A percentile compares a stretch with the other conserved stretches of the same genome.
phyloP scores from a whole-genome alignment of 2,888 invertebrate genomes.

The Copidosoma aretas region DNA sequence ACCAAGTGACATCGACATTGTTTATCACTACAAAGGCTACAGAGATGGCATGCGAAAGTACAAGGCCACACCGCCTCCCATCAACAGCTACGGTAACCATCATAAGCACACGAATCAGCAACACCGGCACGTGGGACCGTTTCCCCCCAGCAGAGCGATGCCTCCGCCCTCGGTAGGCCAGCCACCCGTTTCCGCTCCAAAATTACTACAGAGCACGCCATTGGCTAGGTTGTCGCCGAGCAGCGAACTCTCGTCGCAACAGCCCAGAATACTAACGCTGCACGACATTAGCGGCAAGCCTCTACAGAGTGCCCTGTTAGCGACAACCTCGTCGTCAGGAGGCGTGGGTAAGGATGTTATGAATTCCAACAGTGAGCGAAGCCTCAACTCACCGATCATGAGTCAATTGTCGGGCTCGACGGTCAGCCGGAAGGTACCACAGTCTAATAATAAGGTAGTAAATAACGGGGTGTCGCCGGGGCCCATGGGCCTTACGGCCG shows the following conservation, averaged over 20 bases:
- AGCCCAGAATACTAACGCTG: slow-evolving; percentile 88
- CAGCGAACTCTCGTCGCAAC: slow-evolving; percentile 89
- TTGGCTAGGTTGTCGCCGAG: slow-evolving; percentile 89
- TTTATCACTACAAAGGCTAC: slow-evolving; percentile 94
- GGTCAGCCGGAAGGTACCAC: slow-evolving; percentile 77
- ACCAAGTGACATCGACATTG: slow-evolving; percentile 95
- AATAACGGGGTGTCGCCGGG: slow-evolving; percentile 72
- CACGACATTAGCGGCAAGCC: slow-evolving; percentile 95
- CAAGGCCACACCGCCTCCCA: slow-evolving; percentile 84
- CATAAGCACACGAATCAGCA: slow-evolving; percentile 73
- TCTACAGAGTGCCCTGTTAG: slow-evolving; percentile 84
- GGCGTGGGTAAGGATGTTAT: slow-evolving; percentile 88
- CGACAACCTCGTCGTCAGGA: slow-evolving; percentile 88
- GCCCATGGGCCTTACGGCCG: slow-evolving; percentile 86
- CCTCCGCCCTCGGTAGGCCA: slow-evolving; percentile 73
- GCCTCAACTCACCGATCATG: slow-evolving; percentile 91
- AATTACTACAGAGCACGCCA: slow-evolving; percentile 88
- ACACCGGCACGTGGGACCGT: slow-evolving; percentile 72
- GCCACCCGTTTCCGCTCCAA: slow-evolving; percentile 66
- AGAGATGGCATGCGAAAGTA: slow-evolving; percentile 88
- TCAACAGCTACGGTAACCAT: slow-evolving; percentile 77
- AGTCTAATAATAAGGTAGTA: slow-evolving; percentile 68
- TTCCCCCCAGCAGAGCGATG: slow-evolving; percentile 71
- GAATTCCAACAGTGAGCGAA: slow-evolving; percentile 89
- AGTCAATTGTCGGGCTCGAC: slow-evolving; percentile 87